phyloP scores from a whole-genome alignment of 2,113 vertebrate species.

The Columba livia region DNA sequence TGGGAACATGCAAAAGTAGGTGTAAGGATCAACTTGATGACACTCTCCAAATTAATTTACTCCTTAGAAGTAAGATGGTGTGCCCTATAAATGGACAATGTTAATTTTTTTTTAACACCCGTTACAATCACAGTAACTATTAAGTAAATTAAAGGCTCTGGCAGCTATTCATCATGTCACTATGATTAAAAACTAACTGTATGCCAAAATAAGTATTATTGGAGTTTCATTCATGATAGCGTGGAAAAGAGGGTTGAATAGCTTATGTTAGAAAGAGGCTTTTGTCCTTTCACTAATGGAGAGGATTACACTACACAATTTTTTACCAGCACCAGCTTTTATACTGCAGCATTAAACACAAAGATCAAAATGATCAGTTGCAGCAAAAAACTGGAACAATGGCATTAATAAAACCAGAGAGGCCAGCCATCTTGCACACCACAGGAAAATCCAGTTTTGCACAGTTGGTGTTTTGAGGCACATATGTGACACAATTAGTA shows the following conservation, averaged over 20 bases:
- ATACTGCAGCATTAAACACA: neutral
- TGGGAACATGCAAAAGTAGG: neutral
- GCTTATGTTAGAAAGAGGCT: neutral
- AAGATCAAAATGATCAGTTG: conserved; percentile 48
- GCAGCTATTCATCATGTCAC: conserved; percentile 53
- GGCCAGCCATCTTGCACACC: neutral
- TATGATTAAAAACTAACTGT: conserved; percentile 74
- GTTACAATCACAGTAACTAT: conserved; percentile 27
- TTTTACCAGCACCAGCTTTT: conserved; percentile 37
- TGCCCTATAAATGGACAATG: neutral
- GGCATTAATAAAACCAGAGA: conserved; percentile 56
- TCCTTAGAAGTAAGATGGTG: neutral
- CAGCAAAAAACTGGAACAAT: conserved; percentile 14
- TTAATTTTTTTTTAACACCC: neutral
- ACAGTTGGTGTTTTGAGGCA: conserved; percentile 59
- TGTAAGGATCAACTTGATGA: neutral
- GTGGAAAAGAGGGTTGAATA: neutral
- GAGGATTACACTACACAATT: neutral
- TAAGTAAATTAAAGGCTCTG: conserved; percentile 45
- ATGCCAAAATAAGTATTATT: conserved; percentile 57
- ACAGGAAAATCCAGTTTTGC: conserved; percentile 36
- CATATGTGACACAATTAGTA: conserved; percentile 61
- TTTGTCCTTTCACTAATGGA: neutral
- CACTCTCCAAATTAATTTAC: conserved; percentile 40
- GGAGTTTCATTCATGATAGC: conserved; percentile 32